Base-by-base conservation (phyloP, 2,113 vertebrate genomes). In the Ondatra zibethicus region DNA sequence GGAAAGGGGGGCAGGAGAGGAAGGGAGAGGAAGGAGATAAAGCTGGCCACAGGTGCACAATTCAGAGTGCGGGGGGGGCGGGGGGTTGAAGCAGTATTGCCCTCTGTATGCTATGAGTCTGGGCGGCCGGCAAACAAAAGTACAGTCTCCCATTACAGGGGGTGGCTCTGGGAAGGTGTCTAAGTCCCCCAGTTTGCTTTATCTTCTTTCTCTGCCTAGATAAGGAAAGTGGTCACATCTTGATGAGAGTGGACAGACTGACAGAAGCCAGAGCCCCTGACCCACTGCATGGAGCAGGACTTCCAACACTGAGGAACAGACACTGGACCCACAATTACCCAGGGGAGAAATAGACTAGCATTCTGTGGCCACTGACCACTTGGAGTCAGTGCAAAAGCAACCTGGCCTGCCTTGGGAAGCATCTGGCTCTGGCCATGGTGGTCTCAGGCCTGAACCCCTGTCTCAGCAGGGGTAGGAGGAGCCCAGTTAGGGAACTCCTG, bases 1-100 rank as follows among this genome's bases (percentile, higher is more conserved):
- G 8, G 39, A 27, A 14, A 3, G 5, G 33, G 52, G 12, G 17
- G 0, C 23, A 7, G 23, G 12, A 2, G 17, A 42, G 5, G 16
- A 8, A 87, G 42, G 31, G 31, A 61, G 25, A 45, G 27, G 80
- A 39, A 85, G 39, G 33, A 45, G 61, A 4, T 66, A 45, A 66
- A 88, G 47, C 21, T 27, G 85, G 10, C 47, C 65, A 72, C 3
- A 6, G 7, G 1, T 4, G 13, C 36, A 70, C 29, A 14, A 25
- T 27, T 50, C 45, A n/a, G 78, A 45, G 42, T 68, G 31, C 65
- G 39, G 45, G 58, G 19, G 6, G 58, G 58, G 21, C 19, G 45
- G 58, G 19, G 6, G 58, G 58, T 58, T 58, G 5, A 21, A 58
- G 58, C 21, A 0, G 58, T 58, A 21, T 58, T 58, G 19, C 58